Conservation (phyloP, 1,140 invertebrate genomes). For the Temnothorax longispinosus region DNA sequence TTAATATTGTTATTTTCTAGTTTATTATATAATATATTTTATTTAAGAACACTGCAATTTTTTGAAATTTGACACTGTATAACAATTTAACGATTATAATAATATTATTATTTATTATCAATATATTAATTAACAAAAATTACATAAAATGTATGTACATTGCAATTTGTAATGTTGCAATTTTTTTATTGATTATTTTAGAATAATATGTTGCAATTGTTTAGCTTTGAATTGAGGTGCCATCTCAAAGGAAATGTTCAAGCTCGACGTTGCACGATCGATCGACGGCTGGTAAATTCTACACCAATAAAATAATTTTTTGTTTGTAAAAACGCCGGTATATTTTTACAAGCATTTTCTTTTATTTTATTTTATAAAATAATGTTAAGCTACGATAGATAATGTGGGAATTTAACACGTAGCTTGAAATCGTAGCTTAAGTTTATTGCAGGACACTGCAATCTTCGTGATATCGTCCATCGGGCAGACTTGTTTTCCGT, state of each 20-base stretch:
- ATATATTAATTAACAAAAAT: neutral
- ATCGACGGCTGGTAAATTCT: slow-evolving; percentile 9
- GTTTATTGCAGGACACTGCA: neutral
- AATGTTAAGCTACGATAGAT: neutral
- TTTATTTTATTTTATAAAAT: neutral
- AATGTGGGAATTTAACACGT: neutral
- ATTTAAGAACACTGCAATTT: neutral
- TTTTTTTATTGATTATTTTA: neutral
- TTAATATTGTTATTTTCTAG: neutral
- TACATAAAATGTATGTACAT: neutral
- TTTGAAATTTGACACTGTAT: neutral
- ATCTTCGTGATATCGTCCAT: neutral
- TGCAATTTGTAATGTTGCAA: neutral
- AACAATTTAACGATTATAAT: neutral
- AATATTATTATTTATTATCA: neutral
- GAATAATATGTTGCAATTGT: neutral
- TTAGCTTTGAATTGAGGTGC: neutral
- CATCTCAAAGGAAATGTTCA: slow-evolving; percentile 12
- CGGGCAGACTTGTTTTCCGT: neutral
- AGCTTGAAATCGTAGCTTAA: neutral
- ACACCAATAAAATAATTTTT: neutral
- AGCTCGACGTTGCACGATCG: neutral
- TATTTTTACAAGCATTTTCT: neutral
- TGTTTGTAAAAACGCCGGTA: neutral
- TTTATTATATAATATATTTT: neutral